A percentile compares a stretch with the other conserved stretches of the same genome.
These are phyloP conservation scores for Epinephelus coioides DNA, from an alignment of 2,797 vertebrate species.

Conservation along the genomic window DNA sequence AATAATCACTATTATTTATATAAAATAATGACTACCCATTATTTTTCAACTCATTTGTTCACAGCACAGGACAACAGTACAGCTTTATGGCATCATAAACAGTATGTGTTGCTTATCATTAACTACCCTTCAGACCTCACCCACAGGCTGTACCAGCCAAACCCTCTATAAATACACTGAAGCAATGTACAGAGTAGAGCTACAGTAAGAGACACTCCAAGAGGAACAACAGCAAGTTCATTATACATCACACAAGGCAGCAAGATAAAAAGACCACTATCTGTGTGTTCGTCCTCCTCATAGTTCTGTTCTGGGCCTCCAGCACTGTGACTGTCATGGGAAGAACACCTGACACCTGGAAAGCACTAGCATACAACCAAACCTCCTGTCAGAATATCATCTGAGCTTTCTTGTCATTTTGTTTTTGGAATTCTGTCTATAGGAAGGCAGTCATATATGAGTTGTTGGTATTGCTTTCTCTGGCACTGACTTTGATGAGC, in stretches of 20 bases:
- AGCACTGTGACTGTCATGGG: constrained; percentile 46
- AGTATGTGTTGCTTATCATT: constrained; percentile 31
- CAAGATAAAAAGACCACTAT: constrained; percentile 56
- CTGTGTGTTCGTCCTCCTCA: constrained; percentile 16
- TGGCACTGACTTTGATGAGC: too few relatives aligned
- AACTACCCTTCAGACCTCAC: constrained; percentile 11
- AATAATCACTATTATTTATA: neutral
- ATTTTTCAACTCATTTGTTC: neutral
- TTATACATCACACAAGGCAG: neutral
- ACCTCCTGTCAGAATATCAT: neutral
- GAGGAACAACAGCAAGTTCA: neutral
- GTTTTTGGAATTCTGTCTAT: neutral
- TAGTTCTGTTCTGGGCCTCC: constrained; percentile 18
- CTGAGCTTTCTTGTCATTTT: neutral
- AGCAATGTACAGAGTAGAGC: neutral
- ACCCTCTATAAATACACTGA: constrained; percentile 23
- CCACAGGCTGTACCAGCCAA: neutral
- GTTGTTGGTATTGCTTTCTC: too few relatives aligned
- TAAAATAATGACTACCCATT: neutral
- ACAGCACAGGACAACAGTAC: neutral
- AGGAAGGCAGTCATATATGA: too few relatives aligned
- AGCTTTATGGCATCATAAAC: constrained; percentile 28
- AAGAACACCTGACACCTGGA: constrained; percentile 6
- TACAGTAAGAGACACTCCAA: neutral
- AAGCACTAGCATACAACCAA: neutral